These are phyloP conservation scores for Dendrocopos noguchii DNA, from an alignment of 2,113 vertebrate species.

Conservation along the genomic window DNA sequence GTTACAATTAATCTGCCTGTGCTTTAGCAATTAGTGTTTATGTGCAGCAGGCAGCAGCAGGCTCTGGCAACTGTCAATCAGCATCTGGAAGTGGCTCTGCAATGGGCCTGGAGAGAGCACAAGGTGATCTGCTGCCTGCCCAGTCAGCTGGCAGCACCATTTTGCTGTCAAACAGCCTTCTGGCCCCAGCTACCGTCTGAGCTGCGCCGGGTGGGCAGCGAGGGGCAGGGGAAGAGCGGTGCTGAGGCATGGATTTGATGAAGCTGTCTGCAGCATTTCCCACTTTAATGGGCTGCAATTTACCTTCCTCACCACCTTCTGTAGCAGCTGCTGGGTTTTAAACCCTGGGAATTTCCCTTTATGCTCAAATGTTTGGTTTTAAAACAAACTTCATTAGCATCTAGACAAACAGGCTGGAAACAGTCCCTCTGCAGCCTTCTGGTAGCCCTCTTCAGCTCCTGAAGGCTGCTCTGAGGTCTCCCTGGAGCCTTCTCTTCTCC, in stretches of 20 bases:
- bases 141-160: background rate
- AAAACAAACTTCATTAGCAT: background rate
- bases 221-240: background rate
- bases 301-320: background rate
- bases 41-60: background rate
- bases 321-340: background rate
- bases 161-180: background rate
- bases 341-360: background rate
- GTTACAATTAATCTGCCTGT: slow-evolving; percentile 53
- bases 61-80: slow-evolving; percentile 43
- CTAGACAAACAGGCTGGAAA: background rate
- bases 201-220: rapidly evolving
- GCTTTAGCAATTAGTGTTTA: slow-evolving; percentile 51
- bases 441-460: no score
- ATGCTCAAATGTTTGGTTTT: background rate
- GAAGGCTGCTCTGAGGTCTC: no score
- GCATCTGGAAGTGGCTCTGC: background rate
- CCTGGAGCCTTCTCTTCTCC: no score
- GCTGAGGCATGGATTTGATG: background rate
- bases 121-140: slow-evolving; percentile 14
- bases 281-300: background rate
- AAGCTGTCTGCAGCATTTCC: background rate
- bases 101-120: background rate
- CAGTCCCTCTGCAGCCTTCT: no score
- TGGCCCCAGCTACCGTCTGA: background rate